phyloP scores from a whole-genome alignment of 1,140 invertebrate genomes.

The Phymastichus coffea region DNA sequence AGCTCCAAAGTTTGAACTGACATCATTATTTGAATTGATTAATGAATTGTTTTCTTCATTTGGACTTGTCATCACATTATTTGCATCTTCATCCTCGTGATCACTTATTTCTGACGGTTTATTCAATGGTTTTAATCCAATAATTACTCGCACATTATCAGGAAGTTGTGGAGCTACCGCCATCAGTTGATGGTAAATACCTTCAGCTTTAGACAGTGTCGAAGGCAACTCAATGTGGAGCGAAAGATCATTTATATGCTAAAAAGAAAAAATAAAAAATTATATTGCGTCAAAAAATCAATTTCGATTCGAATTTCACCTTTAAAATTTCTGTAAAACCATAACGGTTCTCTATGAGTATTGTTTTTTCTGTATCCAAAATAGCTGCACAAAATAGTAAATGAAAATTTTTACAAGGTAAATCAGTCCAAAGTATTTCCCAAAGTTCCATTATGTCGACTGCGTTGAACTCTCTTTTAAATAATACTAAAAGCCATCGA shows the following conservation, averaged over 20 bases:
- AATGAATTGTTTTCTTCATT: constrained; percentile 12
- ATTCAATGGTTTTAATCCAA: constrained; percentile 61
- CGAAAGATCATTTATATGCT: constrained; percentile 93
- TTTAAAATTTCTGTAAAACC: constrained; percentile 96
- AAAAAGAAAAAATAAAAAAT: constrained; percentile 48
- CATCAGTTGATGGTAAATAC: constrained; percentile 82
- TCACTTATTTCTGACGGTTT: constrained; percentile 31
- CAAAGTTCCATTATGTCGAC: constrained; percentile 76
- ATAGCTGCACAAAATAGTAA: constrained; percentile 88
- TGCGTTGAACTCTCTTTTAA: constrained; percentile 78
- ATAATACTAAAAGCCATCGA: constrained; percentile 84
- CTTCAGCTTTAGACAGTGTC: constrained; percentile 82
- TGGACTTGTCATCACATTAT: background rate
- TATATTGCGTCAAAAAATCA: constrained; percentile 4
- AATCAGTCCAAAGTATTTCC: constrained; percentile 87
- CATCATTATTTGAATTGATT: constrained; percentile 28
- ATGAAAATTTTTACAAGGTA: constrained; percentile 94
- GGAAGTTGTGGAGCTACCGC: constrained; percentile 65
- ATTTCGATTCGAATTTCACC: constrained; percentile 55
- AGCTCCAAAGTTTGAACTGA: constrained; percentile 41
- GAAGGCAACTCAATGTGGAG: constrained; percentile 78
- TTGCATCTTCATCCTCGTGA: constrained; percentile 32
- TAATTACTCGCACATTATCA: constrained; percentile 66
- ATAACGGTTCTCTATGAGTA: constrained; percentile 85
- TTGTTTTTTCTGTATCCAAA: constrained; percentile 81